Evolutionary conservation across 2,888 invertebrate species (phyloP), one percentile per base, ranked within the genome.

Genomic region (Conus canariensis): DNA sequence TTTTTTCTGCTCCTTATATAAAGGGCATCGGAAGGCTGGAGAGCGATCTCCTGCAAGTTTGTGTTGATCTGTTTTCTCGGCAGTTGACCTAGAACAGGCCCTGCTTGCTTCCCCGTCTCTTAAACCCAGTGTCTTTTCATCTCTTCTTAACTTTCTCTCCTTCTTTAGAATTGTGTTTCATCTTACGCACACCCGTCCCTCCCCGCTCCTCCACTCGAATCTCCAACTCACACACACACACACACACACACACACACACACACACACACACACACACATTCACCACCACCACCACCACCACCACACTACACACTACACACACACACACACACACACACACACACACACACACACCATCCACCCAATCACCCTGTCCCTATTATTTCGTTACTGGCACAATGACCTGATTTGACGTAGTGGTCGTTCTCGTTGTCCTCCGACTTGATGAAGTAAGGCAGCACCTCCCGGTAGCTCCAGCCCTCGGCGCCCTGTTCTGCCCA

Each of bases 391-490:
- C 64, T 16, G 64, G 64, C 16, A 16, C 10, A 64, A 4, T 22
- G 2, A 83, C 82, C 82, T 22, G 82, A 58, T 56, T 83, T 56
- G 22, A 83, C 82, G 19, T 22, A 83, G 56, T 83, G 56, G 14
- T 91, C 90, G 82, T 94, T 93, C 45, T 92, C 87, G 67, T 97
- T 97, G 90, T 96, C 95, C 93, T 96, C 96, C 45, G 97, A 96
- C 96, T 97, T 95, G 95, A 96, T 96, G 96, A 97, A 96, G 91
- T 95, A 96, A 95, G 97, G 95, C 95, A 97, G 94, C 97, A 97
- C 92, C 98, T 99, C 92, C 98, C 97, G 96, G 98, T 98, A 95
- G 4, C 98, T 97, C 99, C 99, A 99, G 4, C 99, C 99, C 0
- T 97, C 97, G 96, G 98, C 98, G 0, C 99, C 99, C 67, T 98